Evolutionary conservation across 2,797 vertebrate genomes (phyloP).

Genomic region (Uromys caudimaculatus): DNA sequence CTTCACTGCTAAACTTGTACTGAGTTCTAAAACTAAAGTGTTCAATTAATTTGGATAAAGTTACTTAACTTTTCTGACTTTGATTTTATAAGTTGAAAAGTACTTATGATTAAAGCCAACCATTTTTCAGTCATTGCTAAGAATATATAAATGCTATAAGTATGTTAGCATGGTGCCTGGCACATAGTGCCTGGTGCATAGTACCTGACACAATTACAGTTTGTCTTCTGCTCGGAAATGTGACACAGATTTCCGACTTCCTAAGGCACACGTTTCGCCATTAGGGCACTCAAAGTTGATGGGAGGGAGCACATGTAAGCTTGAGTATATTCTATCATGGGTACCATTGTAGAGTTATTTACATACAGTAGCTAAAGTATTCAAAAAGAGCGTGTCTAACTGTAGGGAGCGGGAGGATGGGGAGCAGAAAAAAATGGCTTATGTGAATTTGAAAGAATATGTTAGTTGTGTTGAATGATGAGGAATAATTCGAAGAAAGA

Average conservation of each 20-base stretch:
- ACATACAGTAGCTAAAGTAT: background rate
- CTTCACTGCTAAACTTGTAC: background rate
- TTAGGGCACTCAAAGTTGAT: background rate
- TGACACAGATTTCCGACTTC: background rate
- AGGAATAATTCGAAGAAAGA: background rate
- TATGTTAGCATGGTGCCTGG: background rate
- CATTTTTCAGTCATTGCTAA: background rate
- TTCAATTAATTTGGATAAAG: background rate
- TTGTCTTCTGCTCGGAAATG: background rate
- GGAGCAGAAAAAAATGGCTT: background rate
- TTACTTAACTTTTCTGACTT: conserved; percentile 9
- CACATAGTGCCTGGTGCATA: background rate
- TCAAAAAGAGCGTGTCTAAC: background rate
- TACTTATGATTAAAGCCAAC: background rate
- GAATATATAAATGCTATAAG: background rate
- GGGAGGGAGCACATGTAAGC: background rate
- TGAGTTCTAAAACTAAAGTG: conserved; percentile 15
- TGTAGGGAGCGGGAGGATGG: background rate
- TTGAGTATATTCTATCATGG: background rate
- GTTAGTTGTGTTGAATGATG: background rate
- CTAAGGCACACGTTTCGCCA: background rate
- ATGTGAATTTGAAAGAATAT: background rate
- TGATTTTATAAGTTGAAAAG: background rate
- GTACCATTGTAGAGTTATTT: background rate
- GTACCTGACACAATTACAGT: background rate